Evolutionary conservation across 1,140 invertebrate species (phyloP).

Genomic region (Stegodyphus dumicola): DNA sequence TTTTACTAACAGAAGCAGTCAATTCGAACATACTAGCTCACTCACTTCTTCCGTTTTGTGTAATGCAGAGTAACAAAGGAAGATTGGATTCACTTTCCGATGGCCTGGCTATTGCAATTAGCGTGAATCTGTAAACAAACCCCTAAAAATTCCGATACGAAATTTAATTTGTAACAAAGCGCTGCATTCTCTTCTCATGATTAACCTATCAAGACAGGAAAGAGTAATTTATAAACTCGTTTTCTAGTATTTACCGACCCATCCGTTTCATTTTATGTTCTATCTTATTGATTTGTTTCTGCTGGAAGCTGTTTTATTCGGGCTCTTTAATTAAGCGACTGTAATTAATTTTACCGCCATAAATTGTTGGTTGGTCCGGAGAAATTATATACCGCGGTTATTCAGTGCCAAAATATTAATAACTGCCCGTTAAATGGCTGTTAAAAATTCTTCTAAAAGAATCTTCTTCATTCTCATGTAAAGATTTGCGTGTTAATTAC

Average conservation of each 20-base stretch:
- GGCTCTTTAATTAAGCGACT: constrained; percentile 5
- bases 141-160: too few relatives aligned
- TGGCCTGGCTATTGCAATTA: too few relatives aligned
- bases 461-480: neutral
- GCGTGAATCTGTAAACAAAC: too few relatives aligned
- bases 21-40: too few relatives aligned
- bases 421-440: neutral
- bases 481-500: neutral
- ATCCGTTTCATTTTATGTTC: neutral
- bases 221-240: constrained; percentile 18
- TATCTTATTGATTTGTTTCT: constrained; percentile 15
- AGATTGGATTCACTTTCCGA: too few relatives aligned
- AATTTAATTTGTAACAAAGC: too few relatives aligned
- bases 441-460: neutral
- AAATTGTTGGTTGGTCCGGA: neutral
- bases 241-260: neutral
- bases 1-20: too few relatives aligned
- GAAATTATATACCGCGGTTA: neutral
- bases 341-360: constrained; percentile 10
- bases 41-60: too few relatives aligned
- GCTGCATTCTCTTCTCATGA: neutral
- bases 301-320: constrained; percentile 1
- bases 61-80: too few relatives aligned
- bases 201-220: constrained; percentile 19
- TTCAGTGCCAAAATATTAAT: constrained; percentile 13